Evolutionary conservation across 1,140 invertebrate genomes (phyloP).

Genomic region (Bicyclus anynana): DNA sequence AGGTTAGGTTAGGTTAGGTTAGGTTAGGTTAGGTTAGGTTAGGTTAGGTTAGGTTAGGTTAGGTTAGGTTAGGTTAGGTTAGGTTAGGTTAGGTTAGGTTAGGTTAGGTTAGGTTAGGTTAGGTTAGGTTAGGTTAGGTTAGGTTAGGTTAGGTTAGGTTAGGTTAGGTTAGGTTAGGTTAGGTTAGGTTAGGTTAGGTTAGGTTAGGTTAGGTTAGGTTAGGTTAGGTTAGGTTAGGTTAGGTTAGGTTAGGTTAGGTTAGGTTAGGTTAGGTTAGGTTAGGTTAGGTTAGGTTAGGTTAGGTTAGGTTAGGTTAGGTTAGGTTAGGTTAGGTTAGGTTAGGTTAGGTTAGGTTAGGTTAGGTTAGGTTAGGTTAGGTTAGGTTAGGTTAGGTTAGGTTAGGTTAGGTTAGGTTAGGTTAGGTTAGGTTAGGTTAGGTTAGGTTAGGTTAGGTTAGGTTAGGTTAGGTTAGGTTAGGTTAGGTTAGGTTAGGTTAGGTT

Average conservation of each 20-base stretch:
- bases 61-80: conserved; percentile 6
- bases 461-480: conserved; percentile 6
- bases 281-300: conserved; percentile 6
- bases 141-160: conserved; percentile 6
- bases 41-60: conserved; percentile 6
- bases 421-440: neutral
- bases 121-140: conserved; percentile 6
- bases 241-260: conserved; percentile 6
- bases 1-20: conserved; percentile 6
- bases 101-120: conserved; percentile 6
- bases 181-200: conserved; percentile 6
- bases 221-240: conserved; percentile 6
- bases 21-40: conserved; percentile 6
- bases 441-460: conserved; percentile 2
- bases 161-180: conserved; percentile 6
- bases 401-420: conserved; percentile 6
- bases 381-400: conserved; percentile 6
- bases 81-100: conserved; percentile 6
- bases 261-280: conserved; percentile 6
- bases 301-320: conserved; percentile 6
- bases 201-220: neutral
- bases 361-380: conserved; percentile 6
- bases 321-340: conserved; percentile 6
- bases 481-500: conserved; percentile 6
- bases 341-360: conserved; percentile 6